Percentiles rank a stretch among this genome's conserved stretches.
Conservation (phyloP, 2,113 vertebrate genomes). For the Oryzias celebensis region DNA sequence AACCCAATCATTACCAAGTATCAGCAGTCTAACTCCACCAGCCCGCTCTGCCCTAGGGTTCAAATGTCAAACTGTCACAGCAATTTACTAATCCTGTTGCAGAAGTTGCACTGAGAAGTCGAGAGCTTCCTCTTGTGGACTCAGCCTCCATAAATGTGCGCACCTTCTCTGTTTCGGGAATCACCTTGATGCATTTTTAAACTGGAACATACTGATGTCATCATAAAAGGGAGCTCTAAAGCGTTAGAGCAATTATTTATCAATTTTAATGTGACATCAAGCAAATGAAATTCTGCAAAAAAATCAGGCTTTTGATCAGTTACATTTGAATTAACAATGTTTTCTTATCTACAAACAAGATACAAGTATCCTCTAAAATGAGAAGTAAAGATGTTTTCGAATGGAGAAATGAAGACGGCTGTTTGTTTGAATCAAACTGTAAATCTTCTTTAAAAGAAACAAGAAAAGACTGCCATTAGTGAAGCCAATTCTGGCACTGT, state of each 20-base stretch:
- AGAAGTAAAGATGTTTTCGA: slow-evolving; percentile 13
- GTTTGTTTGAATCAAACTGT: slow-evolving; percentile 1
- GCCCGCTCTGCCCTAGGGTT: slow-evolving; percentile 53
- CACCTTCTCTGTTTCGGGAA: slow-evolving; percentile 10
- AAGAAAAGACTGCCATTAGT: neutral
- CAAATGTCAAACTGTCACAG: slow-evolving; percentile 67
- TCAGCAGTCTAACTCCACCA: slow-evolving; percentile 42
- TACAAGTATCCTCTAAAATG: slow-evolving; percentile 16
- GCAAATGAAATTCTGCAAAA: slow-evolving; percentile 31
- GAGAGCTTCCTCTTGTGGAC: slow-evolving; percentile 24
- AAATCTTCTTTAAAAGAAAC: neutral
- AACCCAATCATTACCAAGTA: slow-evolving; percentile 36
- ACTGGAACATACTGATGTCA: slow-evolving; percentile 4
- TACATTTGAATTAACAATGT: slow-evolving; percentile 17
- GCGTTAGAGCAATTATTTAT: neutral
- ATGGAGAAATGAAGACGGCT: too few relatives aligned
- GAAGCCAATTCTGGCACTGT: slow-evolving; percentile 4
- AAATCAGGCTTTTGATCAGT: slow-evolving; percentile 24
- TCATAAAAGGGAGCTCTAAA: neutral
- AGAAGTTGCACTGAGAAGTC: slow-evolving; percentile 47
- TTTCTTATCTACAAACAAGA: slow-evolving; percentile 25
- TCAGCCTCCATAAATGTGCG: slow-evolving; percentile 15
- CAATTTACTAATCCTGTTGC: slow-evolving; percentile 55
- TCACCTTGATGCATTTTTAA: slow-evolving; percentile 22
- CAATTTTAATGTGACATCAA: slow-evolving; percentile 18